Conservation (phyloP, 1,140 invertebrate genomes). For the Periplaneta americana region DNA sequence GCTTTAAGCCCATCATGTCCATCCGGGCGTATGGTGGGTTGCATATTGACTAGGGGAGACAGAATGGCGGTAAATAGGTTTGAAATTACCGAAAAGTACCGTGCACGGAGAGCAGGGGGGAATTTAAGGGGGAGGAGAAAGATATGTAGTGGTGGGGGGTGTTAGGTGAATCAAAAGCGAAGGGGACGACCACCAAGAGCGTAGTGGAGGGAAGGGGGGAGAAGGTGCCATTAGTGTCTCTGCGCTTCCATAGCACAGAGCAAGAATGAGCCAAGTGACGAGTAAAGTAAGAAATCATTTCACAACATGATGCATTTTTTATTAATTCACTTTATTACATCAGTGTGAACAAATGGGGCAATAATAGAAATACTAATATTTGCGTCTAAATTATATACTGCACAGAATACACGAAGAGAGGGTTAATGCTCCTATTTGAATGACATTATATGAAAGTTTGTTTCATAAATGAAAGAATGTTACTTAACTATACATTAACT, state of each 20-base stretch:
- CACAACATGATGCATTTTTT: too few relatives aligned
- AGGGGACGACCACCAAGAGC: neutral
- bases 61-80: neutral
- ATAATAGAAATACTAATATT: too few relatives aligned
- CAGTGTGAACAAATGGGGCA: too few relatives aligned
- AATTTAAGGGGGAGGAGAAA: neutral
- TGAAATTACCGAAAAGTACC: neutral
- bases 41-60: neutral
- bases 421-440: too few relatives aligned
- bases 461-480: too few relatives aligned
- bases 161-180: neutral
- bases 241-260: neutral
- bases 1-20: neutral
- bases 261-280: neutral
- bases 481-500: too few relatives aligned
- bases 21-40: neutral
- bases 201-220: neutral
- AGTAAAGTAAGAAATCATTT: neutral
- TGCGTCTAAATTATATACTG: too few relatives aligned
- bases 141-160: neutral
- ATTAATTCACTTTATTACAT: too few relatives aligned
- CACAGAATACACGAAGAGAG: too few relatives aligned
- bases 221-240: neutral
- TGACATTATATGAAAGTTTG: too few relatives aligned
- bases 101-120: neutral